These are phyloP conservation scores for Pomatorhinus ruficollis DNA, from an alignment of 2,113 vertebrate genomes.

Conservation along the genomic window DNA sequence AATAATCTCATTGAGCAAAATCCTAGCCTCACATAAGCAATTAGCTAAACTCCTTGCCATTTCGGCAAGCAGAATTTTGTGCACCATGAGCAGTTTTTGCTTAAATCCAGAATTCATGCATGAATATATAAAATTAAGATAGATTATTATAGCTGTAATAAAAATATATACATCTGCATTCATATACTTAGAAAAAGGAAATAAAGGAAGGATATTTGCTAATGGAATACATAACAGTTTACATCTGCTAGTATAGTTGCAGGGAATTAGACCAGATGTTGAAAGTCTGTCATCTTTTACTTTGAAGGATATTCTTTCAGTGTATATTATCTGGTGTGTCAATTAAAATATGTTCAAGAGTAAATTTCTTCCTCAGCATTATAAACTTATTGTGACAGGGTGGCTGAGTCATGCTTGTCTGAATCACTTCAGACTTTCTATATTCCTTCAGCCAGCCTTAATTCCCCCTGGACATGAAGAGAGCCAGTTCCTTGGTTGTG, in stretches of 20 bases:
- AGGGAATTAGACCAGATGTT: conserved; percentile 58
- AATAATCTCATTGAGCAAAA: conserved; percentile 14
- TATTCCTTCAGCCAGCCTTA: neutral
- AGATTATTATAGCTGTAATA: conserved; percentile 27
- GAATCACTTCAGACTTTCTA: conserved; percentile 1
- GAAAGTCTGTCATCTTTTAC: conserved; percentile 59
- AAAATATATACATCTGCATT: conserved; percentile 27
- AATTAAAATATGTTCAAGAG: conserved; percentile 61
- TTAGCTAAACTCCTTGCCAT: neutral
- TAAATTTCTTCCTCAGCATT: conserved; percentile 34
- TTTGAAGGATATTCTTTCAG: conserved; percentile 44
- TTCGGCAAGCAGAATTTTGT: neutral
- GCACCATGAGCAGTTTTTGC: conserved; percentile 11
- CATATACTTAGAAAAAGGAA: conserved; percentile 40
- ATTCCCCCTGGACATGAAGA: neutral
- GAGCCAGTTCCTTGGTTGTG: neutral
- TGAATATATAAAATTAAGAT: conserved; percentile 21
- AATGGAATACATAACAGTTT: conserved; percentile 49
- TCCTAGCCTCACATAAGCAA: neutral
- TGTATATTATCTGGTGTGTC: conserved; percentile 41
- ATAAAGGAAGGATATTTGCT: conserved; percentile 35
- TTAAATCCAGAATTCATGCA: conserved; percentile 24
- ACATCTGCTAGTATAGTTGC: conserved; percentile 52
- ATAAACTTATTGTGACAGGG: conserved; percentile 28
- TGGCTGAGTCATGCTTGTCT: conserved; percentile 49